These are phyloP conservation scores for Lophochroa leadbeateri DNA, from an alignment of 2,113 vertebrate species.

Conservation along the genomic window DNA sequence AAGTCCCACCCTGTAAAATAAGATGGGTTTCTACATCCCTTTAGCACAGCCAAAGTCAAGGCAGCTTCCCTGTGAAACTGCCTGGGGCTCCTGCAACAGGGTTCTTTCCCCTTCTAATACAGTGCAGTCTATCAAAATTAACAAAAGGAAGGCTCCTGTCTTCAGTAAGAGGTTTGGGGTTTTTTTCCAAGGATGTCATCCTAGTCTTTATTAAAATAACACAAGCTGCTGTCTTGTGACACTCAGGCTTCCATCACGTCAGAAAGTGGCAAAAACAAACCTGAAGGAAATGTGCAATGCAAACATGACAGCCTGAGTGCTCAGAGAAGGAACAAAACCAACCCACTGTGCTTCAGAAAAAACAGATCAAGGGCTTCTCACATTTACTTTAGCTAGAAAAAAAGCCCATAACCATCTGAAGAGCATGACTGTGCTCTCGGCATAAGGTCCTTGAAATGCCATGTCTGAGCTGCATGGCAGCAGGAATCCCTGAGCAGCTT, in stretches of 20 bases:
- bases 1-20: not conserved
- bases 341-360: not conserved
- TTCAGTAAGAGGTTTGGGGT: not conserved
- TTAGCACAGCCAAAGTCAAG: not conserved
- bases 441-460: not conserved
- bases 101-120: not conserved
- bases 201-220: not conserved
- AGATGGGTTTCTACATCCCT: not conserved
- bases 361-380: not conserved
- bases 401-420: not conserved
- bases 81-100: not conserved
- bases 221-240: not conserved
- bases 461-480: not conserved
- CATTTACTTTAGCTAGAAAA: not conserved
- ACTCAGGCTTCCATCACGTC: not conserved
- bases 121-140: not conserved
- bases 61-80: not conserved
- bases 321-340: not conserved
- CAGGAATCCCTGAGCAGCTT: not conserved
- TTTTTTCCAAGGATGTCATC: not conserved
- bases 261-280: not conserved
- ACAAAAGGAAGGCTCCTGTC: not conserved
- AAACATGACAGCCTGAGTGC: not conserved
- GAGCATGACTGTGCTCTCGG: not conserved
- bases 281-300: not conserved